Evolutionary conservation across 2,113 vertebrate species (phyloP).

Genomic region (Poecilia latipinna): DNA sequence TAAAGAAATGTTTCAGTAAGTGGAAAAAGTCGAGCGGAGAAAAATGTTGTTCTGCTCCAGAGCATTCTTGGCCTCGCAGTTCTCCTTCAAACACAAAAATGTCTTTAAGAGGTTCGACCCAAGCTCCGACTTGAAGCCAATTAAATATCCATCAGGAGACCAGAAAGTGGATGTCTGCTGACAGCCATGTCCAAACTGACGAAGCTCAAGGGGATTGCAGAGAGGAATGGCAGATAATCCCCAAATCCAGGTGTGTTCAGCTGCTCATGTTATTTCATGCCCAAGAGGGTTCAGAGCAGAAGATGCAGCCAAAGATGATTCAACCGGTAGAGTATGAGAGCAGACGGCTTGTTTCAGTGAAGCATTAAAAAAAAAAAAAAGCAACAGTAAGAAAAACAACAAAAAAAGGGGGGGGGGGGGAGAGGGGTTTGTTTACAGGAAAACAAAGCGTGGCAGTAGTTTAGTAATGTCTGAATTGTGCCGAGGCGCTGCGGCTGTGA

Average conservation of each 20-base stretch:
- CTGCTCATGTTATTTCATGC: neutral
- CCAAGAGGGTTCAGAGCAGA: neutral
- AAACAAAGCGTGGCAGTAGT: neutral
- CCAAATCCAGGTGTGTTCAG: constrained; percentile 13
- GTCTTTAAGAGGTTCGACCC: neutral
- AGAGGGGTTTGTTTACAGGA: neutral
- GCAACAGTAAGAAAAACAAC: neutral
- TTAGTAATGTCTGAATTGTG: constrained; percentile 44
- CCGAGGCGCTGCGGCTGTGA: constrained; percentile 60
- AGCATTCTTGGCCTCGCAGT: neutral
- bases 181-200: neutral
- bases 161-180: neutral
- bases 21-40: neutral
- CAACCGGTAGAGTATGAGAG: neutral
- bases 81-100: neutral
- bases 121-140: neutral
- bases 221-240: neutral
- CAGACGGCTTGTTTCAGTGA: neutral
- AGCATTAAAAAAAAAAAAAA: neutral
- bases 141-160: neutral
- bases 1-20: neutral
- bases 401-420: too few species aligned
- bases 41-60: neutral
- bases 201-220: constrained; percentile 8
- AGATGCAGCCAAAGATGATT: constrained; percentile 2